Evolutionary conservation across 2,797 vertebrate species (phyloP).

Genomic region (Cirrhinus mrigala): DNA sequence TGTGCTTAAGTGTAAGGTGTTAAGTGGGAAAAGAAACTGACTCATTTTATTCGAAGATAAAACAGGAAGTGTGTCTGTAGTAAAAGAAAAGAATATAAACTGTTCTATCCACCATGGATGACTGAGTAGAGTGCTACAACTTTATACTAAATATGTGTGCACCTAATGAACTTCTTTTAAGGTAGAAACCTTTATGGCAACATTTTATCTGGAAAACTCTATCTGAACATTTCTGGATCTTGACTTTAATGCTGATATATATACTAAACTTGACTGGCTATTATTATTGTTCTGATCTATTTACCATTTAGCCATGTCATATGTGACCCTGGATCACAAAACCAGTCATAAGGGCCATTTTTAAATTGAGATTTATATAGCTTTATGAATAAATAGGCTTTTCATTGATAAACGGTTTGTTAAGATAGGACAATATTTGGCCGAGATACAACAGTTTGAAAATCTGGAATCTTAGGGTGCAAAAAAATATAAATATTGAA

Average conservation of each 20-base stretch:
- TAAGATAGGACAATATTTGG: too few relatives aligned
- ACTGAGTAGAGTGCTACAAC: slow-evolving; percentile 72
- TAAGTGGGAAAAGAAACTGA: slow-evolving; percentile 77
- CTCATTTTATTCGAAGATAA: slow-evolving; percentile 83
- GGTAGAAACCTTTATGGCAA: neutral
- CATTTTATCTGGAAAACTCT: neutral
- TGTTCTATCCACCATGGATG: slow-evolving; percentile 78
- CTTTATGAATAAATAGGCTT: too few relatives aligned
- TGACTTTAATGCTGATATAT: neutral
- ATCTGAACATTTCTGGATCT: slow-evolving; percentile 5
- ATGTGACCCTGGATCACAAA: too few relatives aligned
- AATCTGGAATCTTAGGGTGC: too few relatives aligned
- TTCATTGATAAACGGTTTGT: too few relatives aligned
- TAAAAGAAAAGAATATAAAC: slow-evolving; percentile 77
- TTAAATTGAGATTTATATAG: too few relatives aligned
- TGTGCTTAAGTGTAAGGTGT: slow-evolving; percentile 65
- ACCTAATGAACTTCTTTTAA: neutral
- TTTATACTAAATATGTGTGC: neutral
- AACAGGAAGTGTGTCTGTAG: slow-evolving; percentile 83
- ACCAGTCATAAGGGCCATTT: too few relatives aligned
- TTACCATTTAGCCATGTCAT: neutral
- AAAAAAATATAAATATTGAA: too few relatives aligned
- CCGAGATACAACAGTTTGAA: too few relatives aligned
- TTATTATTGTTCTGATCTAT: neutral
- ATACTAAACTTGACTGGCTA: neutral